Evolutionary conservation across 2,113 vertebrate genomes (phyloP), one percentile per base, ranked within the genome.

Genomic region (Sceloporus tristichus): DNA sequence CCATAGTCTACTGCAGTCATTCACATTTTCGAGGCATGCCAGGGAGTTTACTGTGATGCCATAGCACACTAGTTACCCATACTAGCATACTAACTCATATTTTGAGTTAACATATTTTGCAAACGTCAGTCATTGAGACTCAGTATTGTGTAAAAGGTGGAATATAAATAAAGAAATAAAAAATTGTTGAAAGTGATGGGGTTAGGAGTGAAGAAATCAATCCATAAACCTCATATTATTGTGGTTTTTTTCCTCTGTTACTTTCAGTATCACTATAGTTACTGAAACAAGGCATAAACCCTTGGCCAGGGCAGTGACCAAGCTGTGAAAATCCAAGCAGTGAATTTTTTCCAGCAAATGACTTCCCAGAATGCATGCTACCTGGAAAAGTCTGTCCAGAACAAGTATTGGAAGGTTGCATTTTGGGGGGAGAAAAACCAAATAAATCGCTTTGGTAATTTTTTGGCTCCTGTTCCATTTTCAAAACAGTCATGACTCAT

Each of bases 401-500:
- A 54, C 53, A 66, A 9, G 76, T 78, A 71, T 27, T 66, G 73
- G 79, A 40, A 89, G 42, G 68, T 88, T 59, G 66, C 23, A 6
- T 27, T 48, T 27, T 19, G 10, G 14, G 48, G 79, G 85, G 90
- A n/a, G 8, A 27, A 85, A 84, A 56, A 18, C 42, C 42, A 19
- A 42, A n/a, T 18, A 76, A 89, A 87, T 87, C 38, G 62, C 9
- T 9, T 56, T 79, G 27, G 34, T 59, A 2, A 23, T 59, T 42
- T 27, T 27, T 34, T 29, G 56, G 62, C 4, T 29, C 53, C 54
- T 78, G 42, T 23, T 38, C n/a, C 18, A 79, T 74, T 79, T 53
- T 29, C 62, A 16, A 16, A 16, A 92, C 65, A 82, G 75, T 79
- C 82, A 85, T 76, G 82, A 74, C 80, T 94, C 75, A 34, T 1